Percentiles rank a stretch among this genome's conserved stretches.
phyloP scores from a whole-genome alignment of 2,888 invertebrate genomes.

The Melanchra persicariae region DNA sequence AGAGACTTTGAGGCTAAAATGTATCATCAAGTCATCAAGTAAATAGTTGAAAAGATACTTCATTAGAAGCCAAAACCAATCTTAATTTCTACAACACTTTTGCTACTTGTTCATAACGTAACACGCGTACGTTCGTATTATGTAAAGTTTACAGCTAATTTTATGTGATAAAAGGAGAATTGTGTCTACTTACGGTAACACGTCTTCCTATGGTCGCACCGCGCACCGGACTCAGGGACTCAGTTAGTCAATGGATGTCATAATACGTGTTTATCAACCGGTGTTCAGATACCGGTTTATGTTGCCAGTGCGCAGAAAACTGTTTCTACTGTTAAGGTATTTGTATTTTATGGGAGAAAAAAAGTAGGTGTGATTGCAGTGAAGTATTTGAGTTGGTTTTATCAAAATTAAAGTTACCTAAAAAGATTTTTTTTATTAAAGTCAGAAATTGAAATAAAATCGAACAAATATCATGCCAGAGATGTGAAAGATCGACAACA shows the following conservation, averaged over 20 bases:
- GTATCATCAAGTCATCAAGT: neutral
- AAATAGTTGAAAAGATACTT: neutral
- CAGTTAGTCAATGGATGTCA: neutral
- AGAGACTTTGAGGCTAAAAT: neutral
- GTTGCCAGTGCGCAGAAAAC: constrained; percentile 35
- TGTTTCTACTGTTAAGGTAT: constrained; percentile 11
- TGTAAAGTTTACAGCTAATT: neutral
- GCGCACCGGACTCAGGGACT: constrained; percentile 3
- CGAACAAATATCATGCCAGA: too few relatives aligned
- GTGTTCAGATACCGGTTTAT: constrained; percentile 45
- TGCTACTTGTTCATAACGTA: neutral
- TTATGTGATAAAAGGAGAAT: neutral
- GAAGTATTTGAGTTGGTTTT: neutral
- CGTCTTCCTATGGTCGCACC: constrained; percentile 12
- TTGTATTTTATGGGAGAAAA: constrained; percentile 12
- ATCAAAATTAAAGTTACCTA: neutral
- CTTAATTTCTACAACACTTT: neutral
- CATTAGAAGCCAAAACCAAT: neutral
- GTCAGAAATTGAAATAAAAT: too few relatives aligned
- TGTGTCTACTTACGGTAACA: constrained; percentile 26
- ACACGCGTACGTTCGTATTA: too few relatives aligned
- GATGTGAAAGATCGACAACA: too few relatives aligned
- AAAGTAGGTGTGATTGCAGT: neutral
- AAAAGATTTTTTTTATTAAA: neutral
- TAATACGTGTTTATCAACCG: constrained; percentile 50